Base-by-base conservation (phyloP, 2,113 vertebrate species). In the Galemys pyrenaicus region DNA sequence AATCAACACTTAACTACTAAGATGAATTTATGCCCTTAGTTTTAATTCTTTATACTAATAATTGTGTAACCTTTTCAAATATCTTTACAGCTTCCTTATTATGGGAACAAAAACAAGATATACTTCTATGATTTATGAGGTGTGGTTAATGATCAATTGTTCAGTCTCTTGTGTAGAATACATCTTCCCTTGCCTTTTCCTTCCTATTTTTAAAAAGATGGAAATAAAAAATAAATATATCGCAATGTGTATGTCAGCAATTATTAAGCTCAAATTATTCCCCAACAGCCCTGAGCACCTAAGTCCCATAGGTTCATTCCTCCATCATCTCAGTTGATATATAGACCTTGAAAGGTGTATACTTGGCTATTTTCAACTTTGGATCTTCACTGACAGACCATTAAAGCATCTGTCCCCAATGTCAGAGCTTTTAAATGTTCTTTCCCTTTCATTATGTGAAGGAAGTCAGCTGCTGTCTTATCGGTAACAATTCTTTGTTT, bases 171-270 rank as follows among this genome's bases (percentile, higher is more conserved):
- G 13, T 15, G 39, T 9, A 58, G 75, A 28, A 37, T 1, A 1
- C 58, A 75, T 64, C 89, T 91, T 30, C 30, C 87, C 49, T 70
- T 51, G 20, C 68, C 12, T 85, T 68, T 62, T 80, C 35, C 41
- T 54, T 75, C 46, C 65, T 56, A 5, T 17, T 89, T 94, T 82
- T 79, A 73, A 87, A 94, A 81, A 85, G 73, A 91, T 22, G 54
- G 77, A 87, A 93, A 86, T 68, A 51, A 91, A 94, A 89, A 51
- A 51, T 94, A 83, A 39, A n/a, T 22, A 58, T 58, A 74, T 80
- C 56, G n/a, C 68, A 44, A 6, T 19, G 15, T 13, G 4, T 3
- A 13, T 51, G 80, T 71, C 46, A 89, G 85, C 80, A 49, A 51
- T 88, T 68, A 88, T 74, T 82, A 68, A 65, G 60, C 73, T 80